phyloP scores from a whole-genome alignment of 2,888 invertebrate species.

The Hymenopus coronatus region DNA sequence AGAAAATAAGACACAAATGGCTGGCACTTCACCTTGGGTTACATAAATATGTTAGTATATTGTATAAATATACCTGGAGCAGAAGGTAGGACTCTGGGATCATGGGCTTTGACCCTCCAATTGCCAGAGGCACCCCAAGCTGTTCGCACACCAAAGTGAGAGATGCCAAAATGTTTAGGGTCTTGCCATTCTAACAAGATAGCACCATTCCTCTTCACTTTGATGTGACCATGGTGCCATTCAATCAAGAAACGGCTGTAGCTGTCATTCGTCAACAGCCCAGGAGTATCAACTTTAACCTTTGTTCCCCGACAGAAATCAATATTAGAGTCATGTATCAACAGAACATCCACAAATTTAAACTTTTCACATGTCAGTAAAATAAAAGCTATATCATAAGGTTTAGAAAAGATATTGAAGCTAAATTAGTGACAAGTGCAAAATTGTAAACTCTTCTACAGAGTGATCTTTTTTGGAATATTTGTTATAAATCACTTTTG shows the following conservation, averaged over 20 bases:
- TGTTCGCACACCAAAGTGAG: constrained; percentile 62
- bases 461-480: no score
- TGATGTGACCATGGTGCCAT: constrained; percentile 58
- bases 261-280: constrained; percentile 56
- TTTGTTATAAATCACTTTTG: no score
- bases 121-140: constrained; percentile 63
- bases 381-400: not conserved
- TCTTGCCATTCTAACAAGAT: constrained; percentile 61
- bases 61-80: not conserved
- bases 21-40: constrained; percentile 6
- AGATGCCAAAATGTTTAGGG: constrained; percentile 57
- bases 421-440: no score
- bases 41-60: not conserved
- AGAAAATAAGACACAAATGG: not conserved
- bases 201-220: constrained; percentile 48
- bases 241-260: constrained; percentile 56
- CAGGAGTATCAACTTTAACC: constrained; percentile 58
- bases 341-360: not conserved
- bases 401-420: no score
- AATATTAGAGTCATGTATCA: not conserved
- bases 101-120: constrained; percentile 53
- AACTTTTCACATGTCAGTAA: not conserved
- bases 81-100: constrained; percentile 38
- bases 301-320: constrained; percentile 36
- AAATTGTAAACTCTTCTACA: no score